A percentile compares a stretch with the other conserved stretches of the same genome.
Conservation (phyloP, 2,797 vertebrate species). For the Chloroceryle amazona region DNA sequence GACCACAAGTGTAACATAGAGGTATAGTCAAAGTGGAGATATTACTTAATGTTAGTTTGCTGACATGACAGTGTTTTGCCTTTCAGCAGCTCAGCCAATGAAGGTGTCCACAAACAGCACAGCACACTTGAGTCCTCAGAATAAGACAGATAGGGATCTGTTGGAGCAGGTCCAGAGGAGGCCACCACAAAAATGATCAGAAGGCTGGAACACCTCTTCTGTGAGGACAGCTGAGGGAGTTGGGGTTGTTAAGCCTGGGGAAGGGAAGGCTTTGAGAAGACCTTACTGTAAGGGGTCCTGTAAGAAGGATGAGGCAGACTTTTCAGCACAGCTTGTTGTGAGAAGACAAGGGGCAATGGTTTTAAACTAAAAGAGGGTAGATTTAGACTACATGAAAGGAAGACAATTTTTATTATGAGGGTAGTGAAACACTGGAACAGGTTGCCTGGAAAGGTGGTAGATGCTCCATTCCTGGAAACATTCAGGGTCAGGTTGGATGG, state of each 20-base stretch:
- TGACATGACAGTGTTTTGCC: neutral
- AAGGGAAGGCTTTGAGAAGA: neutral
- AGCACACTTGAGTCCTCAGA: neutral
- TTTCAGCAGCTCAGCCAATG: neutral
- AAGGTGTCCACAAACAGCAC: neutral
- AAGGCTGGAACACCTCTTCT: neutral
- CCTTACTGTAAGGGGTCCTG: fast-evolving
- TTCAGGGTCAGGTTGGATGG: neutral
- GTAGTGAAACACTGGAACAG: neutral
- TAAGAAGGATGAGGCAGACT: neutral
- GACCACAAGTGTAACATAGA: neutral
- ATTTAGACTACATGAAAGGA: neutral
- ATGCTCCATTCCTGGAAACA: neutral
- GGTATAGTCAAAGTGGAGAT: neutral
- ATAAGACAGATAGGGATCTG: neutral
- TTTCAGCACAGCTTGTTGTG: neutral
- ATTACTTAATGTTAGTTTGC: neutral
- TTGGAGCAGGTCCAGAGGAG: neutral
- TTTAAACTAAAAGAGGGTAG: neutral
- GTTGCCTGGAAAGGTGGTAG: neutral
- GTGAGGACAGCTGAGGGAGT: neutral
- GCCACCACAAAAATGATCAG: neutral
- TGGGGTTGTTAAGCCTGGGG: neutral
- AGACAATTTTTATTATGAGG: neutral
- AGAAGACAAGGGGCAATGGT: neutral